Conservation (phyloP, 2,113 vertebrate genomes). For the Brienomyrus longianalis region DNA sequence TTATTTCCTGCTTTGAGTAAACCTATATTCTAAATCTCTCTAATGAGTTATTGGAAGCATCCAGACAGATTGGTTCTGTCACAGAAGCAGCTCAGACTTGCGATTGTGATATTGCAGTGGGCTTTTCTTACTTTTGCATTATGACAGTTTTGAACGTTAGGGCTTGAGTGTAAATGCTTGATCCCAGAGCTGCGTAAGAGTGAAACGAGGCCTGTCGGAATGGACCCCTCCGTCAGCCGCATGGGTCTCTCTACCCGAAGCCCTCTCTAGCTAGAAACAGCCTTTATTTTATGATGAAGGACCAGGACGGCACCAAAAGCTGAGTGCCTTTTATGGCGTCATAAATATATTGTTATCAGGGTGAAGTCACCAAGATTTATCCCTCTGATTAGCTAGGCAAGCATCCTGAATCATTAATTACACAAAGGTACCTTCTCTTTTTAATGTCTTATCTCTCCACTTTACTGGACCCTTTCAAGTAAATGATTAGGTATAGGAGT, state of each 20-base stretch:
- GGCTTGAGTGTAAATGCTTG: neutral
- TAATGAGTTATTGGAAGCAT: conserved; percentile 1
- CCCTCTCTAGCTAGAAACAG: neutral
- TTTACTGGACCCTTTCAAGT: conserved; percentile 46
- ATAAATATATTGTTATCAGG: conserved; percentile 69
- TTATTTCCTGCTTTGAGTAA: neutral
- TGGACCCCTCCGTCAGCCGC: neutral
- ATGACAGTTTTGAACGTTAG: neutral
- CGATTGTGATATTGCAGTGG: neutral
- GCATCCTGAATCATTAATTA: conserved; percentile 65
- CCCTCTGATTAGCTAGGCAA: conserved; percentile 54
- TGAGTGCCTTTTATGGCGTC: conserved; percentile 51
- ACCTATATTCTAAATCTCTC: neutral
- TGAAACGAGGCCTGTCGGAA: neutral
- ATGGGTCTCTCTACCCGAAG: neutral
- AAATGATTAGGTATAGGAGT: conserved; percentile 56
- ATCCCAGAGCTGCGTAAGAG: neutral
- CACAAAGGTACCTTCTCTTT: conserved; percentile 39
- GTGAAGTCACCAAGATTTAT: conserved; percentile 62
- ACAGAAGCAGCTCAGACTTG: neutral
- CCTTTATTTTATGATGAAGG: conserved; percentile 40
- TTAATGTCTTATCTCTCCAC: conserved; percentile 49
- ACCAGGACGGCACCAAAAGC: conserved; percentile 41
- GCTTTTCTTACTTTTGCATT: too few species aligned
- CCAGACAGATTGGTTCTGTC: neutral